These are phyloP conservation scores for Chondrilla cf. caribensis DNA, from an alignment of 37 sponge, comb jelly and placozoan genomes.

Conservation along the genomic window DNA sequence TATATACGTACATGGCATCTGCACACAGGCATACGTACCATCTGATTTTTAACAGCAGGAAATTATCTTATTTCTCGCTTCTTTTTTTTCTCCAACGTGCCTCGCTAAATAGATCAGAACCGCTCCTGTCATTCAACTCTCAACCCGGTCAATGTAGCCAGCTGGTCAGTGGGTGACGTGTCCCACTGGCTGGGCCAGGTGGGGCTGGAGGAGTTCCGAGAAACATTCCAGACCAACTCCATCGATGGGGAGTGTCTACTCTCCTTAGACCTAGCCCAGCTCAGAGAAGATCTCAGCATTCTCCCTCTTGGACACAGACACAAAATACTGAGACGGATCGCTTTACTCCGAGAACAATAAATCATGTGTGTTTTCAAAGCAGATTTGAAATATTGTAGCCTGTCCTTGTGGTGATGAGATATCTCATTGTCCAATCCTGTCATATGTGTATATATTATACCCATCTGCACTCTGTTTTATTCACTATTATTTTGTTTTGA, in stretches of 20 bases:
- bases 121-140: too few species aligned
- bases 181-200: constrained; percentile 47
- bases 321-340: constrained; percentile 46
- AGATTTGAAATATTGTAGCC: too few species aligned
- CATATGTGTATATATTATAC: too few species aligned
- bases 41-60: too few species aligned
- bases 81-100: background rate
- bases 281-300: constrained; percentile 58
- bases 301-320: constrained; percentile 58
- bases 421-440: too few species aligned
- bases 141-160: constrained; percentile 65
- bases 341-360: constrained; percentile 13
- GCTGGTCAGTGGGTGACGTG: constrained; percentile 69
- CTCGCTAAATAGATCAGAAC: background rate
- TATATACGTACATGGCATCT: too few species aligned
- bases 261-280: constrained; percentile 39
- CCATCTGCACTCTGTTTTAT: too few species aligned
- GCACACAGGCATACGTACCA: too few species aligned
- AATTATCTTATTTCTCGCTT: too few species aligned
- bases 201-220: constrained; percentile 53
- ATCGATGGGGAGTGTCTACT: constrained; percentile 79
- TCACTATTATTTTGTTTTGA: too few species aligned
- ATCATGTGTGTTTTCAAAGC: too few species aligned
- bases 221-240: constrained; percentile 45
- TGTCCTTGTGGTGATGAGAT: too few species aligned